Conservation (phyloP, 2,888 invertebrate species). For the Hirudinaria manillensis region DNA sequence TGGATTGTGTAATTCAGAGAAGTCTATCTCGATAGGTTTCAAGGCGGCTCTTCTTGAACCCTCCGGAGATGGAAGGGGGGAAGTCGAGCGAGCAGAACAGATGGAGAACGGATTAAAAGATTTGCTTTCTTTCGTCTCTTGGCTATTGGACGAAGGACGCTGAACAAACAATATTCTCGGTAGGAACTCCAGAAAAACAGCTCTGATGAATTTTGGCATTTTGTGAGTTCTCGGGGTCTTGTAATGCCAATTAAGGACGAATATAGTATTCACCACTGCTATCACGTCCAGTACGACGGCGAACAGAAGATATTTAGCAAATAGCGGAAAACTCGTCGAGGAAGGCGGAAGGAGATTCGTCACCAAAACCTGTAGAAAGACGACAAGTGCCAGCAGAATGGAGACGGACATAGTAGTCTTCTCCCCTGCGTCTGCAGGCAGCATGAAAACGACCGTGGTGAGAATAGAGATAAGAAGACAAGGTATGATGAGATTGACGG, state of each 20-base stretch:
- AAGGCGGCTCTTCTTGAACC: constrained; percentile 24
- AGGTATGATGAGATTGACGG: constrained; percentile 96
- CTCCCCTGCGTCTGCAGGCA: constrained; percentile 98
- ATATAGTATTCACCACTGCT: constrained; percentile 94
- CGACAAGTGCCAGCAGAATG: constrained; percentile 96
- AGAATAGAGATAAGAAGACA: constrained; percentile 97
- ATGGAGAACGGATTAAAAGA: not conserved
- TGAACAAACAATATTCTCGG: constrained; percentile 90
- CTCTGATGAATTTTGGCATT: constrained; percentile 95
- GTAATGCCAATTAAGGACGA: constrained; percentile 99
- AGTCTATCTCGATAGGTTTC: constrained; percentile 30
- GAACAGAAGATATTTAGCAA: constrained; percentile 96
- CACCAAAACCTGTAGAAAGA: constrained; percentile 85
- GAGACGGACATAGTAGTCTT: constrained; percentile 81
- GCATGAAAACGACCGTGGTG: constrained; percentile 84
- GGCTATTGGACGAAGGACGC: constrained; percentile 63
- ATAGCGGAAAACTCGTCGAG: constrained; percentile 90
- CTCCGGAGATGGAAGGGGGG: constrained; percentile 14
- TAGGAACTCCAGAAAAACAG: constrained; percentile 87
- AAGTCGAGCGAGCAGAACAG: not conserved
- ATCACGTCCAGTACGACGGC: constrained; percentile 99
- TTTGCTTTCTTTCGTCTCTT: constrained; percentile 45
- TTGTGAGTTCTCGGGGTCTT: constrained; percentile 88
- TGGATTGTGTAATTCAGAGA: constrained; percentile 71
- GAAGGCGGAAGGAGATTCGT: constrained; percentile 98